Percentiles rank a stretch among this genome's conserved stretches.
Conservation (phyloP, 2,888 invertebrate genomes). For the Andrena marginata region DNA sequence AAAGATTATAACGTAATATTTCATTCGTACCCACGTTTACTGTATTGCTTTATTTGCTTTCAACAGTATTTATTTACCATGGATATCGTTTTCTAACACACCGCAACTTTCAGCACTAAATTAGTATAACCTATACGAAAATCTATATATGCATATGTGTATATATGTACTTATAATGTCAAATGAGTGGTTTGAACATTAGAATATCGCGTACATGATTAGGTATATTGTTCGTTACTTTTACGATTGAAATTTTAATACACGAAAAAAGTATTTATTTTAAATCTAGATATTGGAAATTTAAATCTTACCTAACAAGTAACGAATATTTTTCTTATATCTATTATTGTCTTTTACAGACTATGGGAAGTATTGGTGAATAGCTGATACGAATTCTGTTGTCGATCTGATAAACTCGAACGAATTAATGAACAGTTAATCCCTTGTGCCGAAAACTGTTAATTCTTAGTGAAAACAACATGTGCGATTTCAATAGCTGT, state of each 20-base stretch:
- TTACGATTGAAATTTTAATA: constrained; percentile 3
- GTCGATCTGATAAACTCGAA: background rate
- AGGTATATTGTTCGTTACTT: constrained; percentile 9
- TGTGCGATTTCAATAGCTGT: background rate
- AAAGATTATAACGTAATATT: background rate
- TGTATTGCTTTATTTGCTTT: background rate
- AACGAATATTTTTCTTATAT: background rate
- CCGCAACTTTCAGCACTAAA: background rate
- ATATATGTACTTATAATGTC: constrained; percentile 28
- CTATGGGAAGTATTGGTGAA: background rate
- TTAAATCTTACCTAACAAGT: constrained; percentile 11
- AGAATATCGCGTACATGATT: constrained; percentile 1
- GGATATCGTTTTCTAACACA: background rate
- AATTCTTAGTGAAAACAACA: background rate
- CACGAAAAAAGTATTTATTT: background rate
- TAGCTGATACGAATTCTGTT: background rate
- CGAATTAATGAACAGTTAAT: constrained; percentile 8
- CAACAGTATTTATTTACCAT: background rate
- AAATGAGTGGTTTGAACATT: constrained; percentile 13
- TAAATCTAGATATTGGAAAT: background rate
- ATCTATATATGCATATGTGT: background rate
- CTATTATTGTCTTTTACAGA: background rate
- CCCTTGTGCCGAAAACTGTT: background rate
- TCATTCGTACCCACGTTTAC: no score
- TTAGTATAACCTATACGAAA: constrained; percentile 38